Percentiles rank a stretch among this genome's conserved stretches.
Evolutionary conservation across 2,888 invertebrate species (phyloP).

Genomic region (Netelia inedita): DNA sequence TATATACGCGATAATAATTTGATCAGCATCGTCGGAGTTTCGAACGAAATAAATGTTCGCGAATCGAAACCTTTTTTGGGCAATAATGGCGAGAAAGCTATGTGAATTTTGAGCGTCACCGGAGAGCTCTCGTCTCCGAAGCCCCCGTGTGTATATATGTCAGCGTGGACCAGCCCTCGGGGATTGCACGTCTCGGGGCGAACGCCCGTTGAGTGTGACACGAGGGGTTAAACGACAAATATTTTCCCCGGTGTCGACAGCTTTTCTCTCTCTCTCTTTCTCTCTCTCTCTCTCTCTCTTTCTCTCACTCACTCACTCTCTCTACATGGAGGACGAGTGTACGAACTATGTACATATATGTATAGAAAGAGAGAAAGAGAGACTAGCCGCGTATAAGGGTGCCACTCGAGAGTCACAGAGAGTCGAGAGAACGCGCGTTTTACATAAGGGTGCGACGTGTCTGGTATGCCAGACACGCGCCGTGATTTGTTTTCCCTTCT

Average conservation of each 20-base stretch:
- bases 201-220: slow-evolving; percentile 58
- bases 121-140: slow-evolving; percentile 33
- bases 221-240: slow-evolving; percentile 78
- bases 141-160: slow-evolving; percentile 33
- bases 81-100: slow-evolving; percentile 19
- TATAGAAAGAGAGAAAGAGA: slow-evolving; percentile 21
- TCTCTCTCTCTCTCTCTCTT: neutral
- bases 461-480: slow-evolving; percentile 83
- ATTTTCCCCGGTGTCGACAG: slow-evolving; percentile 78
- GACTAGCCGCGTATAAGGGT: slow-evolving; percentile 72
- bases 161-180: slow-evolving; percentile 48
- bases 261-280: slow-evolving; percentile 20
- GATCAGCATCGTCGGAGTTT: neutral
- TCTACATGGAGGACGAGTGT: slow-evolving; percentile 6
- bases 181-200: slow-evolving; percentile 46
- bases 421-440: slow-evolving; percentile 71
- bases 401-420: slow-evolving; percentile 74
- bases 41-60: slow-evolving; percentile 1
- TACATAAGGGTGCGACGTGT: slow-evolving; percentile 83
- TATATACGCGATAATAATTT: neutral
- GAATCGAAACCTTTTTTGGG: slow-evolving; percentile 2
- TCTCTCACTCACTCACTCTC: slow-evolving; percentile 28
- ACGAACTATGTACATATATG: slow-evolving; percentile 10
- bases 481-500: slow-evolving; percentile 83
- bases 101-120: slow-evolving; percentile 57